Conservation (phyloP, 1,140 invertebrate species). For the Asbolus verrucosus region DNA sequence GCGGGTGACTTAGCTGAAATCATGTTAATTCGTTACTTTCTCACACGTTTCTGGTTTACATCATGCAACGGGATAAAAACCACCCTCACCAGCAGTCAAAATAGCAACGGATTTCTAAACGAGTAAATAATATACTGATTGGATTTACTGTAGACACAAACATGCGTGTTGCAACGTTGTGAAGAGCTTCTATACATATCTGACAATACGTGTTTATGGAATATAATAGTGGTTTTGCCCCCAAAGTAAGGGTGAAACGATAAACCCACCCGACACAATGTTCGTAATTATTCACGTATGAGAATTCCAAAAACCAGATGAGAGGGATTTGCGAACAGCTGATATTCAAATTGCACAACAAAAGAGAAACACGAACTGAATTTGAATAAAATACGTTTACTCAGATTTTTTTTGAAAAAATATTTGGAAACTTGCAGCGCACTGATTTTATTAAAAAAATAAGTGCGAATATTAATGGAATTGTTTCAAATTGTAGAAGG, state of each 20-base stretch:
- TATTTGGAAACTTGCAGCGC: too few species aligned
- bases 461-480: too few species aligned
- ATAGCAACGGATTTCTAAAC: slow-evolving; percentile 49
- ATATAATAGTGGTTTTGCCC: slow-evolving; percentile 46
- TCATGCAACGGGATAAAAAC: slow-evolving; percentile 27
- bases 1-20: slow-evolving; percentile 7
- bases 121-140: slow-evolving; percentile 52
- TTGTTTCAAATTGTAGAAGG: too few species aligned
- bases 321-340: slow-evolving; percentile 3
- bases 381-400: too few species aligned
- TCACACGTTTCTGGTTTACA: slow-evolving; percentile 29
- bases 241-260: slow-evolving; percentile 50
- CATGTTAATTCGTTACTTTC: slow-evolving; percentile 21
- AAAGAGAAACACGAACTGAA: too few species aligned
- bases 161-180: slow-evolving; percentile 42
- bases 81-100: slow-evolving; percentile 50
- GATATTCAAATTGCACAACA: slow-evolving; percentile 35
- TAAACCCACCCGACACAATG: slow-evolving; percentile 44
- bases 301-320: slow-evolving; percentile 8
- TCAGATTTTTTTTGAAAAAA: too few species aligned
- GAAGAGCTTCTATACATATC: slow-evolving; percentile 27
- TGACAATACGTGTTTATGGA: slow-evolving; percentile 47
- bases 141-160: slow-evolving; percentile 40
- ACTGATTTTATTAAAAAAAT: too few species aligned
- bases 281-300: slow-evolving; percentile 29